These are phyloP conservation scores for Hydractinia symbiolongicarpus DNA, from an alignment of 30 jellyfish, hydroid and myxozoan species.

Conservation along the genomic window DNA sequence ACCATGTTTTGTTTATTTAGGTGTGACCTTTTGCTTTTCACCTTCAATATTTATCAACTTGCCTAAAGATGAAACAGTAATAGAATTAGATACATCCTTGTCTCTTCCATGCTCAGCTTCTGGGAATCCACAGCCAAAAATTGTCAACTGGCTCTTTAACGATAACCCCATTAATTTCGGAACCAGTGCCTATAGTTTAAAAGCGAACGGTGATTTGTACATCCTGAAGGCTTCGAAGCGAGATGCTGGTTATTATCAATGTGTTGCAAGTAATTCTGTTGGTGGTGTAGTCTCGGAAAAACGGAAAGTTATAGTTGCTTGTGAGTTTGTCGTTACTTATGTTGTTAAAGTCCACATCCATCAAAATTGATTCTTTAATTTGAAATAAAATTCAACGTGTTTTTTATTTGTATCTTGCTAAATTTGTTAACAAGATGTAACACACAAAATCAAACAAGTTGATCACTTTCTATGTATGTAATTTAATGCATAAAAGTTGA, in stretches of 20 bases:
- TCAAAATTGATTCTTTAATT: too few relatives aligned
- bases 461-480: too few relatives aligned
- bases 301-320: conserved; percentile 61
- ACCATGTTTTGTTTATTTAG: too few relatives aligned
- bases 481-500: too few relatives aligned
- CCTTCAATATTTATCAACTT: conserved; percentile 15
- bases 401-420: too few relatives aligned
- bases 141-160: conserved; percentile 52
- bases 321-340: conserved; percentile 27
- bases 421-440: too few relatives aligned
- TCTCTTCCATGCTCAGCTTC: conserved; percentile 54
- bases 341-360: not conserved
- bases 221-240: conserved; percentile 35
- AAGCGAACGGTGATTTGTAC: conserved; percentile 48
- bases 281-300: conserved; percentile 68
- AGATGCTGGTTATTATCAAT: conserved; percentile 72
- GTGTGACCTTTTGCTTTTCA: too few relatives aligned
- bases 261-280: conserved; percentile 67
- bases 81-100: conserved; percentile 10
- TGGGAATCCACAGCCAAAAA: conserved; percentile 64
- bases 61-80: conserved; percentile 49
- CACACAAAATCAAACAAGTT: too few relatives aligned
- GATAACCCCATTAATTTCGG: conserved; percentile 37
- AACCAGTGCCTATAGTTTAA: conserved; percentile 29
- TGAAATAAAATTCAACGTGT: too few relatives aligned